These are phyloP conservation scores for Conchocele bisecta DNA, from an alignment of 2,888 invertebrate species.

Conservation along the genomic window DNA sequence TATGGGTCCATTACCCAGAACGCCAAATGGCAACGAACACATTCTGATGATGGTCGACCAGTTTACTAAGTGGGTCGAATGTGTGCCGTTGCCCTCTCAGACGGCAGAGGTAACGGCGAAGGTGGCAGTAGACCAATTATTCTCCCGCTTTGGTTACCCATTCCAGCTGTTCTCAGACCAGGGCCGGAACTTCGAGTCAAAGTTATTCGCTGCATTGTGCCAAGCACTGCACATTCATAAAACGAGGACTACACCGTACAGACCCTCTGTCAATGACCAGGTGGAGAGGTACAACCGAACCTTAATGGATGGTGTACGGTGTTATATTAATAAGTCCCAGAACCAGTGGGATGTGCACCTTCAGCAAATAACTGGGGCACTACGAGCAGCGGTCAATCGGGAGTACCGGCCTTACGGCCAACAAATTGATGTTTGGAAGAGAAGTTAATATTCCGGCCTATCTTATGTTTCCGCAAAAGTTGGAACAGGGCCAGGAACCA, in stretches of 20 bases:
- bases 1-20: constrained; percentile 38
- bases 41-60: constrained; percentile 48
- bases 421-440: too few relatives aligned
- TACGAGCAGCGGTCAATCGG: constrained; percentile 27
- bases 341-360: constrained; percentile 45
- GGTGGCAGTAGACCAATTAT: constrained; percentile 32
- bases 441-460: constrained; percentile 34
- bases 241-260: constrained; percentile 21
- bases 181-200: too few relatives aligned
- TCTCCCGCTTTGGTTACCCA: too few relatives aligned
- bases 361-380: constrained; percentile 40
- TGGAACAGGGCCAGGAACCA: neutral
- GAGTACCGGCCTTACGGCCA: too few relatives aligned
- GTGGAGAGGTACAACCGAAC: constrained; percentile 16
- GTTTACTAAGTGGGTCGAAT: constrained; percentile 53
- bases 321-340: too few relatives aligned
- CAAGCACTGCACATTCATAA: constrained; percentile 26
- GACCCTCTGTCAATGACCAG: constrained; percentile 21
- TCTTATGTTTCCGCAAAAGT: constrained; percentile 23
- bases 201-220: constrained; percentile 17
- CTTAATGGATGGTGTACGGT: constrained; percentile 30
- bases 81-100: constrained; percentile 35
- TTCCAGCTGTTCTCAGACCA: too few relatives aligned
- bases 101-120: constrained; percentile 43
- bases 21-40: constrained; percentile 29